These are phyloP conservation scores for Microtus pennsylvanicus DNA, from an alignment of 2,113 vertebrate species.

Conservation along the genomic window DNA sequence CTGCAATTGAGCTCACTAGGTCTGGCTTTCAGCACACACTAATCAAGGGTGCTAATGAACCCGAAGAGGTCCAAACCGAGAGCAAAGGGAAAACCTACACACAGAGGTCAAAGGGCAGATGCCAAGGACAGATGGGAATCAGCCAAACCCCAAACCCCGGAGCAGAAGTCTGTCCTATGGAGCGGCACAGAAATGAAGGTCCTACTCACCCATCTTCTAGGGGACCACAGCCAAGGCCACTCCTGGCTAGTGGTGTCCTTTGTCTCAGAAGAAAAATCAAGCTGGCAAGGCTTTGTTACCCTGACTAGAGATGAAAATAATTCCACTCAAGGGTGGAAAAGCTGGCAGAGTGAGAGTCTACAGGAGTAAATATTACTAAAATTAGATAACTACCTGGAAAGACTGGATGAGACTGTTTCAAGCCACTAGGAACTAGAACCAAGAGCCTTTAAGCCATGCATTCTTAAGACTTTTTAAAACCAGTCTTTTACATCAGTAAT, in stretches of 20 bases:
- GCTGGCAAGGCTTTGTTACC: background rate
- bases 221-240: background rate
- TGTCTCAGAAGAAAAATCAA: background rate
- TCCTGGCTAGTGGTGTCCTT: background rate
- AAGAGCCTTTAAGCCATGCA: background rate
- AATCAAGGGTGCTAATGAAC: background rate
- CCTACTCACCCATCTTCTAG: background rate
- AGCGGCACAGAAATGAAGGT: background rate
- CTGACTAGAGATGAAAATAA: background rate
- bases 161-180: background rate
- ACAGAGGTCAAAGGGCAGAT: background rate
- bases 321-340: background rate
- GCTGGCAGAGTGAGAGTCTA: background rate
- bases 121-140: background rate
- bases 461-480: background rate
- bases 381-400: constrained; percentile 8
- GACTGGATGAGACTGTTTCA: constrained; percentile 21
- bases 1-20: background rate
- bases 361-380: constrained; percentile 28
- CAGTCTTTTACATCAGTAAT: background rate
- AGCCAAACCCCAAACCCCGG: too few species aligned
- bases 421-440: constrained; percentile 10
- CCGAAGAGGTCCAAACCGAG: background rate
- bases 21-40: background rate
- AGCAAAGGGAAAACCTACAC: background rate